Percentiles rank a stretch among this genome's conserved stretches.
Evolutionary conservation across 2,888 invertebrate genomes (phyloP).

Genomic region (Habroteleia sp.): DNA sequence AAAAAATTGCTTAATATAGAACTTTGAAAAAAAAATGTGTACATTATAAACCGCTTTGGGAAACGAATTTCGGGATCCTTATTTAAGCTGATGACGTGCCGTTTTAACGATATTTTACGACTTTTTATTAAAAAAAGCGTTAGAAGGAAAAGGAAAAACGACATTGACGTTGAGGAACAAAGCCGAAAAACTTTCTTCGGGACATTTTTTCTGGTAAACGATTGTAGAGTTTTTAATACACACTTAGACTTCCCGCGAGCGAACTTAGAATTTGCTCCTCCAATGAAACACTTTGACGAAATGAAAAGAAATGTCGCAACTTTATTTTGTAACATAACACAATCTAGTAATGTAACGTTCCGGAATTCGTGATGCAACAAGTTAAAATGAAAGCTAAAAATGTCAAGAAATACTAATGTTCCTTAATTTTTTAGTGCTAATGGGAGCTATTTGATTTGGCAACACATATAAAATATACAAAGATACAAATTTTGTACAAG

Average conservation of each 20-base stretch:
- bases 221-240: slow-evolving; percentile 6
- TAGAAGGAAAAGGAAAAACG: not conserved
- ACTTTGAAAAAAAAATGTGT: not conserved
- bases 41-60: not conserved
- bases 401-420: not conserved
- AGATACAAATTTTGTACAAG: no score
- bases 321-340: slow-evolving; percentile 9
- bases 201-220: slow-evolving; percentile 12
- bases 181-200: slow-evolving; percentile 14
- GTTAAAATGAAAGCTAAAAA: not conserved
- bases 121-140: slow-evolving; percentile 19
- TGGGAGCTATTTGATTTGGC: no score
- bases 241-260: not conserved
- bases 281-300: slow-evolving; percentile 25
- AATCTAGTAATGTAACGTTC: slow-evolving; percentile 10
- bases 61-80: slow-evolving; percentile 1
- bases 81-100: slow-evolving; percentile 10
- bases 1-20: slow-evolving; percentile 14
- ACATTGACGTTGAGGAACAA: slow-evolving; percentile 12
- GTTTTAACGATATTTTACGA: slow-evolving; percentile 24
- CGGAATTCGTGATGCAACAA: slow-evolving; percentile 13
- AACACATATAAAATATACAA: no score
- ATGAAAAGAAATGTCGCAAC: slow-evolving; percentile 15
- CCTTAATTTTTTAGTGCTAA: no score
- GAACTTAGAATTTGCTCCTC: slow-evolving; percentile 4